Conservation (phyloP, 2,888 invertebrate species). For the Ceraclea dissimilis region DNA sequence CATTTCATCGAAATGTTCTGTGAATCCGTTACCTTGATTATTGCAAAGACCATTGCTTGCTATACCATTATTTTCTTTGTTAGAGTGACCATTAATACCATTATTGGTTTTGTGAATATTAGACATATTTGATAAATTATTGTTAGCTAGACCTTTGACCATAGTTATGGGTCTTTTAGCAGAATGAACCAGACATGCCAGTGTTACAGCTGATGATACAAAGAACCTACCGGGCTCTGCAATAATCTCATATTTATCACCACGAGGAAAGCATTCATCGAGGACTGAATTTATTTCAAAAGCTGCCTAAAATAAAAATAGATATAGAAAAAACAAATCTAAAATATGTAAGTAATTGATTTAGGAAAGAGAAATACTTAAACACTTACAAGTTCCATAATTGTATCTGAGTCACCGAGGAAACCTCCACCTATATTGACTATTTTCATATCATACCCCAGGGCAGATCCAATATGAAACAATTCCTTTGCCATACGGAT, state of each 20-base stretch:
- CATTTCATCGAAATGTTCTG: background rate
- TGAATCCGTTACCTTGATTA: too few relatives aligned
- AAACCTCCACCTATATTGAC: conserved; percentile 93
- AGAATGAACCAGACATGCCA: conserved; percentile 82
- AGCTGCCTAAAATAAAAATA: conserved; percentile 54
- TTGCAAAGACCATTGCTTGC: too few relatives aligned
- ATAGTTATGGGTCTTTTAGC: conserved; percentile 41
- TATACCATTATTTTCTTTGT: too few relatives aligned
- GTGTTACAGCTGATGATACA: conserved; percentile 92
- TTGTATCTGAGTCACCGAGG: conserved; percentile 58
- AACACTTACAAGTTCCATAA: background rate
- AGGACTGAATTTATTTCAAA: conserved; percentile 71
- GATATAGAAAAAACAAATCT: background rate
- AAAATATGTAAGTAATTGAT: background rate
- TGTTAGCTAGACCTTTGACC: background rate
- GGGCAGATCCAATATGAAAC: conserved; percentile 61
- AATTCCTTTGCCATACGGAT: conserved; percentile 63
- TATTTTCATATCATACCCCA: conserved; percentile 71
- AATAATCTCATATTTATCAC: conserved; percentile 63
- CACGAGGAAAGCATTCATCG: conserved; percentile 72
- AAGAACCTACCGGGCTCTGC: conserved; percentile 97
- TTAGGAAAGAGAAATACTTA: background rate
- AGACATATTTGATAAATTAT: background rate
- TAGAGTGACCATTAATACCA: background rate
- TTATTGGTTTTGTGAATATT: too few relatives aligned